Base-by-base conservation (phyloP, 2,888 invertebrate genomes). In the Didymodactylos carnosus region DNA sequence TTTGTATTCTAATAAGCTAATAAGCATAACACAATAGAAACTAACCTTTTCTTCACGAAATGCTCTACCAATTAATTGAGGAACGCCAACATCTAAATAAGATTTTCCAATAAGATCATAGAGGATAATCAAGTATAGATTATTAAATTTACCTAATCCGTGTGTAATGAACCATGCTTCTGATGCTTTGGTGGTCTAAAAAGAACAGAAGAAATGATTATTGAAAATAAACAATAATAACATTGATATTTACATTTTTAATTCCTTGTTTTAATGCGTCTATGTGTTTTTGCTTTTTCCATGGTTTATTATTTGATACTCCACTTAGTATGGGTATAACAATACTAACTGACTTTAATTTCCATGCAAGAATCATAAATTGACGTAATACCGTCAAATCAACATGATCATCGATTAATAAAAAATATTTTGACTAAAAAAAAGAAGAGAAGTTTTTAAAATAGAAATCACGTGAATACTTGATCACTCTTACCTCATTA, bases 81-180 rank as follows among this genome's bases (percentile, higher is more conserved):
- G 71, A 53, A 74, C 53, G 4, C 74, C 74, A 40, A 53, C 71
- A 46, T 74, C 71, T 14, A 74, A 71, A n/a, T n/a, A n/a, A n/a
- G n/a, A n/a, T n/a, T n/a, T n/a, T n/a, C n/a, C n/a, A n/a, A n/a
- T n/a, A n/a, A n/a, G n/a, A n/a, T n/a, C n/a, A n/a, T n/a, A n/a
- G n/a, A n/a, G n/a, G n/a, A n/a, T n/a, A n/a, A n/a, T n/a, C n/a
- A n/a, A n/a, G n/a, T n/a, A n/a, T n/a, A n/a, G n/a, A n/a, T n/a
- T n/a, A n/a, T n/a, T n/a, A n/a, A n/a, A n/a, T n/a, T n/a, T n/a
- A n/a, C n/a, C n/a, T n/a, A n/a, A n/a, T 23, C 74, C 74, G 23
- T 71, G 62, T 27, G 74, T 74, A 41, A 74, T 74, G 29, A 74
- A 74, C 74, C 74, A 74, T 53, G 71, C 71, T 72, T 74, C 74